A percentile compares a stretch with the other conserved stretches of the same genome.
Evolutionary conservation across 1,140 invertebrate genomes (phyloP).

Genomic region (Aricia agestis): DNA sequence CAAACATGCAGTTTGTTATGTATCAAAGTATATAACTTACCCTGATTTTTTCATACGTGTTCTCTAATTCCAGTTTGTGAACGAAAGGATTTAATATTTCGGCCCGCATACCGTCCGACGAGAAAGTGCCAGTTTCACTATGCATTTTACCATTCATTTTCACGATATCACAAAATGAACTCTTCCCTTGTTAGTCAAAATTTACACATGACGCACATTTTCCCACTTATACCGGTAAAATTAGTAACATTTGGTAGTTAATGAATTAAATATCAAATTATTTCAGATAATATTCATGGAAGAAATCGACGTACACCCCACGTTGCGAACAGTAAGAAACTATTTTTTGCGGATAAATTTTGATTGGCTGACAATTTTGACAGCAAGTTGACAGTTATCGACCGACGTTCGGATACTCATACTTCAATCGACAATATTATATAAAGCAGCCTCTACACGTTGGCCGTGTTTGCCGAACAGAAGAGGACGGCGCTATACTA

Average conservation of each 20-base stretch:
- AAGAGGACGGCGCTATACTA: no score
- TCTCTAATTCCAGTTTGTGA: slow-evolving; percentile 88
- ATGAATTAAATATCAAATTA: neutral
- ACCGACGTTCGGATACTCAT: slow-evolving; percentile 1
- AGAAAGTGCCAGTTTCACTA: slow-evolving; percentile 69
- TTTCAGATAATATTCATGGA: neutral
- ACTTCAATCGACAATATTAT: no score
- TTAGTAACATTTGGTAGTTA: neutral
- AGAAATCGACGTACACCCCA: neutral
- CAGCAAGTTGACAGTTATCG: slow-evolving; percentile 2
- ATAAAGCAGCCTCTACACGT: no score
- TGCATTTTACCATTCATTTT: slow-evolving; percentile 76
- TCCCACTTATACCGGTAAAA: slow-evolving; percentile 2
- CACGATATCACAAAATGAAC: slow-evolving; percentile 41
- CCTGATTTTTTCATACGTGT: slow-evolving; percentile 90
- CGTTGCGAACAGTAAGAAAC: neutral
- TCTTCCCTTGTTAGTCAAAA: slow-evolving; percentile 30
- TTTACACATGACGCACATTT: slow-evolving; percentile 40
- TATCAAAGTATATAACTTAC: slow-evolving; percentile 66
- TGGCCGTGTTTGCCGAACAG: no score
- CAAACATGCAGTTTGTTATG: neutral
- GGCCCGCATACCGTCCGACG: slow-evolving; percentile 70
- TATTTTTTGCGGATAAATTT: slow-evolving; percentile 4
- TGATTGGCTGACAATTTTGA: neutral
- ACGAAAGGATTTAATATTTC: slow-evolving; percentile 88